phyloP scores from a whole-genome alignment of 2,113 vertebrate genomes.

The Cyprinodon brontotheroides region DNA sequence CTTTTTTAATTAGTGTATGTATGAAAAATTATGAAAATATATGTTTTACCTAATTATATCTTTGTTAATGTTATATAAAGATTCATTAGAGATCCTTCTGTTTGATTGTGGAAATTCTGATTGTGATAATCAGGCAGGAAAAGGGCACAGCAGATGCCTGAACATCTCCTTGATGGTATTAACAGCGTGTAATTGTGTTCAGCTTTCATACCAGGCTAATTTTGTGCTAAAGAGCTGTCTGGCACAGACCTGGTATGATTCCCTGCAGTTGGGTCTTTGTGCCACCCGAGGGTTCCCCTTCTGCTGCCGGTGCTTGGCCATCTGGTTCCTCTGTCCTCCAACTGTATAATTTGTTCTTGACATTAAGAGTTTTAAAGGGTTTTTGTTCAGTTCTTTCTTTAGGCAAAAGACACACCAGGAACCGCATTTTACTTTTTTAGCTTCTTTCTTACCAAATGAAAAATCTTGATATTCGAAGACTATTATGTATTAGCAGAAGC shows the following conservation, averaged over 20 bases:
- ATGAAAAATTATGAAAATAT: too few species aligned
- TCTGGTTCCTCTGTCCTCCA: conserved; percentile 51
- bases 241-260: conserved; percentile 8
- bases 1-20: too few species aligned
- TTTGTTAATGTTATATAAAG: neutral
- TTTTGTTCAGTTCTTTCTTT: neutral
- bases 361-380: neutral
- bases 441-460: neutral
- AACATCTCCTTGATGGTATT: conserved; percentile 46
- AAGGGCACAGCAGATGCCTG: conserved; percentile 4
- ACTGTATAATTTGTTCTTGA: neutral
- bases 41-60: too few species aligned
- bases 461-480: neutral
- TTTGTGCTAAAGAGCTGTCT: conserved; percentile 57
- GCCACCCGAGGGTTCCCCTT: conserved; percentile 39
- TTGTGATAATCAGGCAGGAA: conserved; percentile 6
- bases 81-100: neutral
- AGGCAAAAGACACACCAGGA: neutral
- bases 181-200: conserved; percentile 39
- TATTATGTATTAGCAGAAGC: conserved; percentile 12
- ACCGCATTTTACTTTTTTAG: neutral
- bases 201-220: conserved; percentile 49
- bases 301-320: conserved; percentile 56
- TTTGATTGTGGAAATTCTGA: neutral
- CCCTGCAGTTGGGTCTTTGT: conserved; percentile 50